Percentiles rank a stretch among this genome's conserved stretches.
Evolutionary conservation across 1,140 invertebrate species (phyloP).

Genomic region (Teleogryllus occipitalis): DNA sequence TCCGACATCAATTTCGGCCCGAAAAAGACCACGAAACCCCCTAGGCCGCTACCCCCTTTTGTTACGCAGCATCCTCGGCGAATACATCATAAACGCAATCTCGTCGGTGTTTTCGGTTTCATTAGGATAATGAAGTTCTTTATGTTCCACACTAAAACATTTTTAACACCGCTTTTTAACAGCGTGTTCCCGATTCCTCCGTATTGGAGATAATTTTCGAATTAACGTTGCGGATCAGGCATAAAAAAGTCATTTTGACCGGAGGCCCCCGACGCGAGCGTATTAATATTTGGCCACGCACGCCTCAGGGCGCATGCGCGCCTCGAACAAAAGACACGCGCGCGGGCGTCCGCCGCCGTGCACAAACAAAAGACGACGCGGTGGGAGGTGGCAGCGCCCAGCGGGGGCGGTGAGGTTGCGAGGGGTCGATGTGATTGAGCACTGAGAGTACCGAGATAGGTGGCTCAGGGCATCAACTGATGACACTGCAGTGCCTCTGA

Average conservation of each 20-base stretch:
- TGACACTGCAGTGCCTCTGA: neutral
- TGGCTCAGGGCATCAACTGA: neutral
- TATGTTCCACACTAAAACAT: neutral
- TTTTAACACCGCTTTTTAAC: slow-evolving; percentile 1
- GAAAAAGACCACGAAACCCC: neutral
- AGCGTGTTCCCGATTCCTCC: neutral
- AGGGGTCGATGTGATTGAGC: neutral
- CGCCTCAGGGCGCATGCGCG: neutral
- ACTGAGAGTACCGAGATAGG: neutral
- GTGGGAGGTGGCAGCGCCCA: too few species aligned
- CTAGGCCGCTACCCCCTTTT: neutral
- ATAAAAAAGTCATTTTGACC: slow-evolving; percentile 1
- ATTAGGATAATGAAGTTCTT: slow-evolving; percentile 5
- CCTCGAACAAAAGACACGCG: neutral
- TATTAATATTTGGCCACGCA: neutral
- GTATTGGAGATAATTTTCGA: slow-evolving; percentile 5
- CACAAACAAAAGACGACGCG: too few species aligned
- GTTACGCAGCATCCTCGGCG: neutral
- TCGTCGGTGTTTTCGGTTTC: neutral
- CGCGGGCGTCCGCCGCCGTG: too few species aligned
- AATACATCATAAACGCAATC: slow-evolving; percentile 5
- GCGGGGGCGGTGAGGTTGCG: neutral
- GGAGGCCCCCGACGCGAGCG: too few species aligned
- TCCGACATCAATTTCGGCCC: neutral
- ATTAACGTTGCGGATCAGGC: neutral